Conservation (phyloP, 2,888 invertebrate species). For the Drosophila mercatorum region DNA sequence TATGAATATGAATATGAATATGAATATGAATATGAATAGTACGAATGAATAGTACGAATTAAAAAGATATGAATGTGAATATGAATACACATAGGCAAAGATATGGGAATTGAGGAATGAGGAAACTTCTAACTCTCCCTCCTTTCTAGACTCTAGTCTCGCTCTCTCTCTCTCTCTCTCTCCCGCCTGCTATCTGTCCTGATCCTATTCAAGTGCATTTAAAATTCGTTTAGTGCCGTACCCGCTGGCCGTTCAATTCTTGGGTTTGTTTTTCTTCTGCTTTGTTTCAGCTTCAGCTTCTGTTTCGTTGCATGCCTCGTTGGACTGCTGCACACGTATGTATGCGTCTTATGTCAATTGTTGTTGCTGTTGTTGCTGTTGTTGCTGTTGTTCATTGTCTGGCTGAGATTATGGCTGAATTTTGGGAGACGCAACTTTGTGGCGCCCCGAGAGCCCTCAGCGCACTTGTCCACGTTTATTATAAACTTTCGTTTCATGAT, state of each 20-base stretch:
- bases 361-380: constrained; percentile 9
- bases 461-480: constrained; percentile 8
- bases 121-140: too few species aligned
- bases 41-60: too few species aligned
- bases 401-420: constrained; percentile 18
- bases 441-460: constrained; percentile 5
- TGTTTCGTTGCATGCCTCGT: constrained; percentile 20
- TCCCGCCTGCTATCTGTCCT: too few species aligned
- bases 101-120: too few species aligned
- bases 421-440: constrained; percentile 12
- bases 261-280: constrained; percentile 8
- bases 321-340: constrained; percentile 33
- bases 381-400: constrained; percentile 25
- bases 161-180: too few species aligned
- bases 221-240: not conserved
- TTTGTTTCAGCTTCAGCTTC: constrained; percentile 17
- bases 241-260: not conserved
- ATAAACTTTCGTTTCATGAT: constrained; percentile 24
- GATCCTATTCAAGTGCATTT: too few species aligned
- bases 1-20: too few species aligned
- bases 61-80: too few species aligned
- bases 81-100: too few species aligned
- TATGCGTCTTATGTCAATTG: constrained; percentile 37
- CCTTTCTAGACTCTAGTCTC: too few species aligned
- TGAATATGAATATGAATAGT: too few species aligned